Evolutionary conservation across 2,888 invertebrate genomes (phyloP).

Genomic region (Melolontha melolontha): DNA sequence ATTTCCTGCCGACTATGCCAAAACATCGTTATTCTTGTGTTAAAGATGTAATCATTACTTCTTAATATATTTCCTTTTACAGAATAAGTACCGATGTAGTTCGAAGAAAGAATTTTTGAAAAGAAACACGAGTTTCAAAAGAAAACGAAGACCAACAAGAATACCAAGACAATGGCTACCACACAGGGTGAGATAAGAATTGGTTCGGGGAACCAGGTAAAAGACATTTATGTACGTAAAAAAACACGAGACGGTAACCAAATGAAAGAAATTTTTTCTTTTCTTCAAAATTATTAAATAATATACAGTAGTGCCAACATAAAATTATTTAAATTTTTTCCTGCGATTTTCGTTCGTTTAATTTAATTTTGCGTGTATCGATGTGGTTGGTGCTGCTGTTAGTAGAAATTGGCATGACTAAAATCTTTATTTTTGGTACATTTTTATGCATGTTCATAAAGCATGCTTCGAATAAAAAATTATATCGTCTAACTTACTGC

Average conservation of each 20-base stretch:
- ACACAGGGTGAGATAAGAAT: constrained; percentile 83
- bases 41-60: constrained; percentile 7
- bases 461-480: constrained; percentile 38
- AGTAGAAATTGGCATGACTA: constrained; percentile 45
- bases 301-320: constrained; percentile 22
- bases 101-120: constrained; percentile 14
- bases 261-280: constrained; percentile 37
- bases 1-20: neutral
- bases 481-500: constrained; percentile 25
- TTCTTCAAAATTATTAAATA: constrained; percentile 35
- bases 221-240: constrained; percentile 75
- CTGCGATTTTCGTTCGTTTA: neutral
- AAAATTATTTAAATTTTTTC: constrained; percentile 7
- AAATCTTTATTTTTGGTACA: constrained; percentile 29
- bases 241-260: constrained; percentile 35
- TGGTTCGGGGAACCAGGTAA: constrained; percentile 83
- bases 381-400: constrained; percentile 37
- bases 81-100: constrained; percentile 24
- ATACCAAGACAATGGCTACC: constrained; percentile 67
- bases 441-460: constrained; percentile 30
- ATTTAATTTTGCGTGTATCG: constrained; percentile 1
- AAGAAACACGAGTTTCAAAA: constrained; percentile 5
- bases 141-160: constrained; percentile 14
- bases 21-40: too few relatives aligned
- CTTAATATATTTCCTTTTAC: constrained; percentile 1